Base-by-base conservation (phyloP, 1,140 invertebrate genomes). In the Aphis craccivora region DNA sequence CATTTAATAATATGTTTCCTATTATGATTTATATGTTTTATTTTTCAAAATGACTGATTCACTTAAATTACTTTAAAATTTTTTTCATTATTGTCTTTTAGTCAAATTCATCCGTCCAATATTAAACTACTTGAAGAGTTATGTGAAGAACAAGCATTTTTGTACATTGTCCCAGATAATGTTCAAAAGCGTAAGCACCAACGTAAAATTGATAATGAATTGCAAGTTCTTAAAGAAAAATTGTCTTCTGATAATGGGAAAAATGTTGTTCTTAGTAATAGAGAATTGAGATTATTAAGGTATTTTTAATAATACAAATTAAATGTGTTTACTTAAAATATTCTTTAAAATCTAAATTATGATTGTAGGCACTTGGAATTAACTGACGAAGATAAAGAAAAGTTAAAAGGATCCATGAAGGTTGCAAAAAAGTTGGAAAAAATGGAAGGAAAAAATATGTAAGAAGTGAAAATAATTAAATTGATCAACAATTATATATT, bases 371-470 rank as follows among this genome's bases (percentile, higher is more conserved):
- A 99, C 95, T 96, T 99, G 94, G 98, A 98, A 94, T 96, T 99
- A 37, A 98, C 98, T n/a, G 98, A 99, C 94, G 98, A 98, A 94
- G 98, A 99, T 94, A 98, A 98, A 94, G 98, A 98, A 94, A 98
- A 98, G 95, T 95, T 99, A 1, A 98, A 98, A 95, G 97, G 98
- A 23, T 98, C 97, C 94, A 97, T 98, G 94, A 99, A 99, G 95
- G 98, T 99, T 88, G 98, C 98, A 0, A 98, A 97, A 94, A 99
- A 99, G 95, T 95, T 99, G 86, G 98, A 99, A 95, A 98, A 98
- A 95, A 95, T 99, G 91, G 97, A 98, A 95, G 97, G 96, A 45
- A 97, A 97, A 94, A 97, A 97, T 94, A 96, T 95, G 95, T 96
- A 95, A 87, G 94, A 94, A 91, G 30, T 22, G 7, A 35, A 76